Evolutionary conservation across 2,797 vertebrate genomes (phyloP).

Genomic region (Crenichthys baileyi): DNA sequence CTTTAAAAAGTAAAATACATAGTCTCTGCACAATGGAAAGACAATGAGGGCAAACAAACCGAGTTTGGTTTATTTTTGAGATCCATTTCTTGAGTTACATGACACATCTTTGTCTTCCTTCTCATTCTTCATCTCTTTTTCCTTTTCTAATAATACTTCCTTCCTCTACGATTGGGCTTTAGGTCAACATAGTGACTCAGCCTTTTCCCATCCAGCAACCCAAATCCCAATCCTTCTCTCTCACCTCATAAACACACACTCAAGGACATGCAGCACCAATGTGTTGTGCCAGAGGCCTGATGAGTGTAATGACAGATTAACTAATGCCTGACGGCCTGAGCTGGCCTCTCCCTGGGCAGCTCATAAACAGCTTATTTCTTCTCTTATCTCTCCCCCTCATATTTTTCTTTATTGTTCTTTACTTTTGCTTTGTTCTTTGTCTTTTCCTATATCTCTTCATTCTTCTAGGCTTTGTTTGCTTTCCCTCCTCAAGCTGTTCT

Average conservation of each 20-base stretch:
- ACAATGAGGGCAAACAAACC: not conserved
- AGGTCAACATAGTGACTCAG: conserved; percentile 78
- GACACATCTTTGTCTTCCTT: conserved; percentile 26
- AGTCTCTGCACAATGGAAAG: not conserved
- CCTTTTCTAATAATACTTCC: conserved; percentile 21
- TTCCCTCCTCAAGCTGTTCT: conserved; percentile 32
- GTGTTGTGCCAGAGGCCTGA: conserved; percentile 69
- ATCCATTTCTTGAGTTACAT: conserved; percentile 10
- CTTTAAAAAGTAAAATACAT: not conserved
- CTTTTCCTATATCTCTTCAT: conserved; percentile 30
- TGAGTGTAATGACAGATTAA: conserved; percentile 79
- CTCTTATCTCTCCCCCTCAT: conserved; percentile 24
- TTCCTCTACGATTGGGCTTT: conserved; percentile 52
- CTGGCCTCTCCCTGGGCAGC: conserved; percentile 71
- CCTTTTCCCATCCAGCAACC: conserved; percentile 62
- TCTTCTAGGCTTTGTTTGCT: conserved; percentile 18
- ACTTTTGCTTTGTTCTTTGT: conserved; percentile 18
- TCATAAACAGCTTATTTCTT: conserved; percentile 67
- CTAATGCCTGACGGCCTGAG: conserved; percentile 67
- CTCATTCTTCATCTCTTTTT: conserved; percentile 12
- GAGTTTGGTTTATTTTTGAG: no score
- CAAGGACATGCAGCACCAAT: conserved; percentile 24
- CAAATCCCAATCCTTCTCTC: conserved; percentile 70
- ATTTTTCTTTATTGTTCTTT: conserved; percentile 26
- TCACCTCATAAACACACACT: conserved; percentile 40